Conservation (phyloP, 2,888 invertebrate species). For the Chymomyza fuscimana region DNA sequence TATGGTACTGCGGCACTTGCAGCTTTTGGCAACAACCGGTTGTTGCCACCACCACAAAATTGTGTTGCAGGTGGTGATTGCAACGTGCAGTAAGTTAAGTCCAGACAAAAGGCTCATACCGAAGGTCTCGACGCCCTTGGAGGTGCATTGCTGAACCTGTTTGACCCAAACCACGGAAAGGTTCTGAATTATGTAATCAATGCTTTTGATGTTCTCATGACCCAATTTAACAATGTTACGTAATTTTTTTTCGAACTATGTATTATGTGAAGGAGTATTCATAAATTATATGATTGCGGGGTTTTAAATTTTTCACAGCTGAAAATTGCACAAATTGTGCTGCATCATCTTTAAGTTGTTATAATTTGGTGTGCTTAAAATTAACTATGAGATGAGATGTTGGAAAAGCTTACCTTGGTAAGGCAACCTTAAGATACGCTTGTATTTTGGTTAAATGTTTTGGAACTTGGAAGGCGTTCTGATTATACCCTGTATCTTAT, state of each 20-base stretch:
- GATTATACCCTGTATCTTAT: too few relatives aligned
- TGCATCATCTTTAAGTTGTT: constrained; percentile 2
- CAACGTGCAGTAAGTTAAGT: background rate
- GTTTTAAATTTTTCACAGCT: background rate
- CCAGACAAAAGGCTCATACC: constrained; percentile 1
- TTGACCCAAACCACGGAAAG: constrained; percentile 38
- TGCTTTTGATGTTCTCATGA: constrained; percentile 57
- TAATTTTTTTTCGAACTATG: background rate
- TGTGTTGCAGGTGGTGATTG: constrained; percentile 2
- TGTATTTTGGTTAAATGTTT: too few relatives aligned
- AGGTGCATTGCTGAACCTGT: constrained; percentile 38
- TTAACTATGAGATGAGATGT: background rate
- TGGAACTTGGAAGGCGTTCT: too few relatives aligned
- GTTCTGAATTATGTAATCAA: constrained; percentile 70
- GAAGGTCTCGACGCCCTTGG: constrained; percentile 66
- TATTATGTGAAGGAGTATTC: background rate
- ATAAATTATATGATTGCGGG: background rate
- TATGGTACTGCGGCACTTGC: constrained; percentile 57
- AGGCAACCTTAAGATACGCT: background rate
- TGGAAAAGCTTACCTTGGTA: background rate
- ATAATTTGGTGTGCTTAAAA: background rate
- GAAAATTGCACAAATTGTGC: background rate
- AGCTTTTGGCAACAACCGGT: constrained; percentile 48
- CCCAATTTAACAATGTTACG: constrained; percentile 46
- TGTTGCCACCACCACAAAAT: background rate